A percentile compares a stretch with the other conserved stretches of the same genome.
phyloP scores from a whole-genome alignment of 2,113 vertebrate genomes.

The Polypterus bichir region DNA sequence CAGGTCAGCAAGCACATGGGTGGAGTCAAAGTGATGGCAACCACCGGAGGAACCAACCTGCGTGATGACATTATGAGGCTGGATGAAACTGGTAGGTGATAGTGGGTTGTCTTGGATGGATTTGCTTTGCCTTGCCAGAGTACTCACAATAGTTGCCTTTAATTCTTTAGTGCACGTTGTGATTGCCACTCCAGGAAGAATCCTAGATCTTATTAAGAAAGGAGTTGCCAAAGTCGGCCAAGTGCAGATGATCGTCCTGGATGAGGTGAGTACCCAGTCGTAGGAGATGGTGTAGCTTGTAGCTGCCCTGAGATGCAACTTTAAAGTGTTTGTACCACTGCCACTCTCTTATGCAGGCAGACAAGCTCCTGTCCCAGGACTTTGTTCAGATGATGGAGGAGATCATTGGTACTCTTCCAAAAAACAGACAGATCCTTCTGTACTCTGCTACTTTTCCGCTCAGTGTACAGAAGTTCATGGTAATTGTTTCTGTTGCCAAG shows the following conservation, averaged over 20 bases:
- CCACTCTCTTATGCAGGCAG: slow-evolving; percentile 54
- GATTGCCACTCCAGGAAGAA: slow-evolving; percentile 93
- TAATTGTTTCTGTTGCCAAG: slow-evolving; percentile 27
- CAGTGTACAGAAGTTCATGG: slow-evolving; percentile 98
- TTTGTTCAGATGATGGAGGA: slow-evolving; percentile 99
- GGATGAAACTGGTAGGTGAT: slow-evolving; percentile 78
- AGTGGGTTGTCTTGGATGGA: too few relatives aligned
- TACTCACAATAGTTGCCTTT: slow-evolving; percentile 18
- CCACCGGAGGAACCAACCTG: slow-evolving; percentile 95
- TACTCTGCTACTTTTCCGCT: slow-evolving; percentile 96
- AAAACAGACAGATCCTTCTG: slow-evolving; percentile 94
- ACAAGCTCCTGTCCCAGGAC: slow-evolving; percentile 96
- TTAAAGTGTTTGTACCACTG: too few relatives aligned
- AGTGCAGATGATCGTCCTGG: slow-evolving; percentile 95
- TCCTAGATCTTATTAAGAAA: slow-evolving; percentile 98
- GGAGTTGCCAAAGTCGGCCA: slow-evolving; percentile 94
- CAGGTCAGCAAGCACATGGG: slow-evolving; percentile 99
- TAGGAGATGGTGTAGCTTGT: too few relatives aligned
- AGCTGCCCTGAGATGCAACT: too few relatives aligned
- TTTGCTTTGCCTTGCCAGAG: not conserved
- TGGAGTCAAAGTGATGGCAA: slow-evolving; percentile 98
- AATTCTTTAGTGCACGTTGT: slow-evolving; percentile 78
- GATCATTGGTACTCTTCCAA: slow-evolving; percentile 84
- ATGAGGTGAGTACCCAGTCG: slow-evolving; percentile 90
- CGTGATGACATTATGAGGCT: slow-evolving; percentile 98